Evolutionary conservation across 2,888 invertebrate genomes (phyloP), one percentile per base, ranked within the genome.

Genomic region (Pherbina coryleti): DNA sequence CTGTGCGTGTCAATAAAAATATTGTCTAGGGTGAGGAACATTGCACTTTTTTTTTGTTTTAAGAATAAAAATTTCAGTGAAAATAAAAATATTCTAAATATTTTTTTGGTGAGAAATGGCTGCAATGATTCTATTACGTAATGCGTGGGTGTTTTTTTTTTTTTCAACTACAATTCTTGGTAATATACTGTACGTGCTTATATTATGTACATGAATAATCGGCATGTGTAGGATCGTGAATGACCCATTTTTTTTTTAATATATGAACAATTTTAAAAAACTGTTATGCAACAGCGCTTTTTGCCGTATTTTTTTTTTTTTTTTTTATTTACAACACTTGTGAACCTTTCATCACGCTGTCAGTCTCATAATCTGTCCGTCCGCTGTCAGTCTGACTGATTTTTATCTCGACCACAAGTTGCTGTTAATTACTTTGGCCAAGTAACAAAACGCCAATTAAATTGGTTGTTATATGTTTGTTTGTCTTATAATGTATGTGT

Each of bases 391-490:
- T 66, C 64, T 14, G 49, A 53, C 19, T 49, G 53, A 72, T 28
- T 37, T 2, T n/a, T 37, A 34, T 55, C 14, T 7, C 37, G 69
- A 17, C 57, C 1, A 22, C 19, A 55, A 55, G 3, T 55, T 31
- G 19, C 28, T 28, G 51, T 72, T 37, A 60, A 28, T 62, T 49
- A 28, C 34, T 11, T 77, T 77, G 77, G 77, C 77, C 57, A 67
- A 19, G 28, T 8, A 28, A 73, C 77, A 77, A 77, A 66, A 67
- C 60, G 77, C 57, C 73, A 77, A 77, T 77, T 77, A 77, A 11
- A 49, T 14, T 44, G 14, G 0, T 44, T 44, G 44, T 11, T 11
- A 11, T 3, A 44, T 44, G 14, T 37, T 37, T 44, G 44, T 37
- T 37, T 37, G 37, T 37, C 31, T 31, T 37, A 4, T 37, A 8